Percentiles rank a stretch among this genome's conserved stretches.
Evolutionary conservation across 2,797 vertebrate genomes (phyloP).

Genomic region (Pantherophis vulpinus): DNA sequence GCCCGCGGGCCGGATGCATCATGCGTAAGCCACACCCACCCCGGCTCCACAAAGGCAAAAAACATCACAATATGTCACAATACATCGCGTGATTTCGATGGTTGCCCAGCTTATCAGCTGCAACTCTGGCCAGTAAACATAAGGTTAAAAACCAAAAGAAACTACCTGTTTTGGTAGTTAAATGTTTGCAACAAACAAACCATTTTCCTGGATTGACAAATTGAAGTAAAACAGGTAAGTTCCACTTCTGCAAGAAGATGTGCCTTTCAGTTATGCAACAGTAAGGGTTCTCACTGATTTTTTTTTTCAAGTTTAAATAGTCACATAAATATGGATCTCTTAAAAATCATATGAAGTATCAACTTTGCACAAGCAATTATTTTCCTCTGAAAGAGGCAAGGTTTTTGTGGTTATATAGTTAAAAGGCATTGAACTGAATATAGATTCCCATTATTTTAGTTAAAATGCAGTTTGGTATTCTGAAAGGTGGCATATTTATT

Average conservation of each 20-base stretch:
- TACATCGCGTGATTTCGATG: background rate
- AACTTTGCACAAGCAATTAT: background rate
- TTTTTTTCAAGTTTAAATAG: background rate
- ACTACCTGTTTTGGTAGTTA: background rate
- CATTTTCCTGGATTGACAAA: background rate
- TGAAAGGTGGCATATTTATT: conserved; percentile 53
- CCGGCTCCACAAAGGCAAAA: too few species aligned
- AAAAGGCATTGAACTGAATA: background rate
- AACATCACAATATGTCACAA: too few species aligned
- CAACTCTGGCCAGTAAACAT: background rate
- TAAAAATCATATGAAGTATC: background rate
- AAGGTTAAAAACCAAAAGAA: background rate
- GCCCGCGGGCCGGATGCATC: too few species aligned
- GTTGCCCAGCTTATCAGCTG: background rate
- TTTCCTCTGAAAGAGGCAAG: background rate
- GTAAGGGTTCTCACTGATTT: background rate
- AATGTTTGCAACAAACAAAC: background rate
- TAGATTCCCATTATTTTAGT: background rate
- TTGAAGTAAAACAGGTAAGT: background rate
- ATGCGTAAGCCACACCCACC: too few species aligned
- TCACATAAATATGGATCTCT: background rate
- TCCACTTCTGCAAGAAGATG: background rate
- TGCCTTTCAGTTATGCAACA: background rate
- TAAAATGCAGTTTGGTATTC: background rate
- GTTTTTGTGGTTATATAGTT: background rate